A percentile compares a stretch with the other conserved stretches of the same genome.
These are phyloP conservation scores for Ennomos fuscantarius DNA, from an alignment of 2,888 invertebrate species.

Conservation along the genomic window DNA sequence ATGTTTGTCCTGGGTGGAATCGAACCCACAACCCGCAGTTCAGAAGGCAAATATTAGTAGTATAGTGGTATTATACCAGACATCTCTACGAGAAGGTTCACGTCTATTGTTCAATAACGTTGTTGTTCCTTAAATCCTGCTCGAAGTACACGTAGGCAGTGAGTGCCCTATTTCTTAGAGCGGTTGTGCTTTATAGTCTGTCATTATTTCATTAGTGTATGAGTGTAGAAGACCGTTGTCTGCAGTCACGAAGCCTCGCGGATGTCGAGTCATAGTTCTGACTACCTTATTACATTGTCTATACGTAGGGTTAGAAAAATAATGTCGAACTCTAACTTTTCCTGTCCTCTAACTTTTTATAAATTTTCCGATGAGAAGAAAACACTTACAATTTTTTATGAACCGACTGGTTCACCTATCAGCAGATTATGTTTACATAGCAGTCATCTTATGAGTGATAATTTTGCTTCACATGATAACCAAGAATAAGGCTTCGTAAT, in stretches of 20 bases:
- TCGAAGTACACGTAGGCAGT: constrained; percentile 32
- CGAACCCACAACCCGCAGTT: too few relatives aligned
- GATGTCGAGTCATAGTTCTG: constrained; percentile 4
- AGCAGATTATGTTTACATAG: constrained; percentile 12
- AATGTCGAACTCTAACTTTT: not conserved
- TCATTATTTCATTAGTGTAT: constrained; percentile 51
- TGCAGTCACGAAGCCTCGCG: constrained; percentile 31
- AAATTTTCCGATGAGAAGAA: constrained; percentile 18
- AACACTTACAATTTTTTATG: not conserved
- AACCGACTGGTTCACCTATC: constrained; percentile 4
- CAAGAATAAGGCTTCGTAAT: constrained; percentile 2
- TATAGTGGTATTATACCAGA: too few relatives aligned
- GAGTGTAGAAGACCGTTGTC: constrained; percentile 40
- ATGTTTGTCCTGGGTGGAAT: too few relatives aligned
- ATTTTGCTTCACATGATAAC: constrained; percentile 4
- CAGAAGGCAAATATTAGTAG: too few relatives aligned
- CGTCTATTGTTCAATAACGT: not conserved
- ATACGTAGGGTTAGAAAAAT: not conserved
- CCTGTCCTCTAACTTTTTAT: not conserved
- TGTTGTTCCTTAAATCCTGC: constrained; percentile 1
- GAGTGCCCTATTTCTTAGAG: constrained; percentile 46
- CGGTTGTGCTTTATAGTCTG: constrained; percentile 42
- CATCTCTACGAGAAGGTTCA: too few relatives aligned
- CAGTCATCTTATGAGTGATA: constrained; percentile 3
- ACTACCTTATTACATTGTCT: not conserved